These are phyloP conservation scores for Morone saxatilis DNA, from an alignment of 2,113 vertebrate genomes.

Conservation along the genomic window DNA sequence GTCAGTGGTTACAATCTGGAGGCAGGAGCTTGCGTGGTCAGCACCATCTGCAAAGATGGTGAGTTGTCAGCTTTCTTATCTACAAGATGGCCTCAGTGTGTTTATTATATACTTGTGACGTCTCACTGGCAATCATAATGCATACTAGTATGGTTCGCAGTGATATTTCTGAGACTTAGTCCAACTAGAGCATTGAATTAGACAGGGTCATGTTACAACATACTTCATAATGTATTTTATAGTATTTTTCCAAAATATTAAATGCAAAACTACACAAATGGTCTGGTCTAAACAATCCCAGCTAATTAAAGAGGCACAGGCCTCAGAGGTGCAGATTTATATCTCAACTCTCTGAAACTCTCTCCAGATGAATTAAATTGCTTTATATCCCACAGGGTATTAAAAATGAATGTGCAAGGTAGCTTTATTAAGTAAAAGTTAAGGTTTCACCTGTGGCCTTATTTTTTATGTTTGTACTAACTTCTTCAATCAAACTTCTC, in stretches of 20 bases:
- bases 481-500: constrained; percentile 41
- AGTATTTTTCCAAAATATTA: not conserved
- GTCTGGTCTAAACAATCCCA: not conserved
- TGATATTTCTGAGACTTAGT: not conserved
- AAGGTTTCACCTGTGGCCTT: not conserved
- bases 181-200: not conserved
- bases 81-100: constrained; percentile 5
- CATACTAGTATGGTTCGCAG: not conserved
- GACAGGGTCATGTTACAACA: not conserved
- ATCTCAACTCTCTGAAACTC: not conserved
- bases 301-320: not conserved
- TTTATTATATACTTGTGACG: constrained; percentile 7
- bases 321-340: constrained; percentile 17
- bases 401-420: not conserved
- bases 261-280: not conserved
- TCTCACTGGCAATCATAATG: not conserved
- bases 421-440: constrained; percentile 19
- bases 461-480: constrained; percentile 52
- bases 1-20: constrained; percentile 94
- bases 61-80: constrained; percentile 86
- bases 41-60: constrained; percentile 99
- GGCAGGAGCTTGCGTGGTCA: constrained; percentile 90
- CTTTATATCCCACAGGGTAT: not conserved
- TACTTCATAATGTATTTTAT: not conserved
- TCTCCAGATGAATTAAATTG: constrained; percentile 13